Base-by-base conservation (phyloP, 2,797 vertebrate genomes). In the Anolis apletophallus region DNA sequence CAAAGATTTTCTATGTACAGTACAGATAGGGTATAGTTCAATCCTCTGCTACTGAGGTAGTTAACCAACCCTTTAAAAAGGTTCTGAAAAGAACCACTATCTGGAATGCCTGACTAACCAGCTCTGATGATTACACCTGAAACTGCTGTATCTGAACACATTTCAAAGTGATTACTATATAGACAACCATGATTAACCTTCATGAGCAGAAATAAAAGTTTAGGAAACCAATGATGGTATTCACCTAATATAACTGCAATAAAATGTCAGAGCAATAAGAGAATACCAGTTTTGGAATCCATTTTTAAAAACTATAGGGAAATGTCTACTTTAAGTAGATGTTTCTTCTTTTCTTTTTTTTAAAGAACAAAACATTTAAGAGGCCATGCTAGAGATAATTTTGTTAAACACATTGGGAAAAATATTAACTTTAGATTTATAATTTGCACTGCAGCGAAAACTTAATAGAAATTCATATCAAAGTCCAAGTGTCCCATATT, bases 41-140 rank as follows among this genome's bases (percentile, higher is more conserved):
- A 97, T 99, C 99, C 99, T 99, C 99, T 98, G 98, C 96, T 98
- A 99, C 98, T 99, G 99, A 99, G 99, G 98, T 99, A 99, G 98
- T 99, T 98, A 99, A 99, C 98, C 98, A 98, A 99, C 98, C 98
- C 98, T 99, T 99, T 98, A 96, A 98, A 97, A 98, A 98, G 98
- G 98, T 99, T 99, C 98, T 99, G 97, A 99, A 99, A 99, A 99
- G 98, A 99, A 99, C 98, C 98, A 99, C 98, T 98, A 98, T 99
- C 98, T 99, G 99, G 99, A 99, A 99, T 99, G 98, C 98, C 98
- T 99, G 98, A 99, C 98, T 98, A 98, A 99, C 98, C 98, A 98
- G 98, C 98, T 98, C 97, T 99, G 98, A 98, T 98, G 98, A 99
- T 98, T 99, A 99, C 98, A 99, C 98, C 98, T 97, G 97, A 98